Conservation (phyloP, 2,113 vertebrate genomes). For the Entomyzon cyanotis region DNA sequence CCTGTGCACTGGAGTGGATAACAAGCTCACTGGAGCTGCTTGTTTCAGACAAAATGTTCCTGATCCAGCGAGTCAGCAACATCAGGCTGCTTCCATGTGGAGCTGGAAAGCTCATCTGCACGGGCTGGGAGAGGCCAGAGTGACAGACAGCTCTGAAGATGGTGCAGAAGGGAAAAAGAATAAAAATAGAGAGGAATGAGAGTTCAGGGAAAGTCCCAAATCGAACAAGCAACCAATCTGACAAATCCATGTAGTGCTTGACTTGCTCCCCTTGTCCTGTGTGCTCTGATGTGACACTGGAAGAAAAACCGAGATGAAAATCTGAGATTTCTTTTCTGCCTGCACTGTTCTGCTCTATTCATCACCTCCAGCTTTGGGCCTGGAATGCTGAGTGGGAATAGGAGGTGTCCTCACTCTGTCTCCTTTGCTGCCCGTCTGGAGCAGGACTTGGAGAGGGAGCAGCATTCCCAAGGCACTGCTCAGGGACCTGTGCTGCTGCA, state of each 20-base stretch:
- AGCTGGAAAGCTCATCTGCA: neutral
- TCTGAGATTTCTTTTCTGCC: neutral
- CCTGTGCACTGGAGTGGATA: neutral
- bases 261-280: neutral
- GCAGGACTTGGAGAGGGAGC: neutral
- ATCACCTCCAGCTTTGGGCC: neutral
- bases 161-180: neutral
- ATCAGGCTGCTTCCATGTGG: neutral
- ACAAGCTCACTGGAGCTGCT: neutral
- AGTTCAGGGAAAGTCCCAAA: neutral
- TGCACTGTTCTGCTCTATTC: neutral
- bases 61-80: neutral
- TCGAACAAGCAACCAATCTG: neutral
- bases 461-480: neutral
- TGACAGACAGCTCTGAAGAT: neutral
- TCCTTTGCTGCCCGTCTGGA: neutral
- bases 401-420: accelerated
- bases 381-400: neutral
- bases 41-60: neutral
- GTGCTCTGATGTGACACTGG: neutral
- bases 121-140: neutral
- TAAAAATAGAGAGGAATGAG: neutral
- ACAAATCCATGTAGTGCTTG: neutral
- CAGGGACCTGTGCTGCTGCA: neutral
- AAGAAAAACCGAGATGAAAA: neutral